Evolutionary conservation across 1,140 invertebrate genomes (phyloP), one percentile per base, ranked within the genome.

Genomic region (Sycobia sp.): DNA sequence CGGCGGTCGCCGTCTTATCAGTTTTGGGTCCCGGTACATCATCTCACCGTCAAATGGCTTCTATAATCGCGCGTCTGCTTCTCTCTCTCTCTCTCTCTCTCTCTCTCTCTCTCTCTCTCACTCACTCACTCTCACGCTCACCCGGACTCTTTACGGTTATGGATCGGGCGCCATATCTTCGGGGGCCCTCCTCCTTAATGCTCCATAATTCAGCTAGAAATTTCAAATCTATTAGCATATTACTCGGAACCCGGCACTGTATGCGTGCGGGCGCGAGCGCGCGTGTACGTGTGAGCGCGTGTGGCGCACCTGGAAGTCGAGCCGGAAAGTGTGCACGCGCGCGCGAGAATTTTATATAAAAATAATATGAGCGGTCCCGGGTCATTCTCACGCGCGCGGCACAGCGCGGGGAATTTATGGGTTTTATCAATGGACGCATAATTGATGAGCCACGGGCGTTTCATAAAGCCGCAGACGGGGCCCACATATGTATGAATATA

Each of bases 191-290:
- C n/a, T n/a, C 14, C 39, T 61, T 50, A 51, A 60, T 43, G 36
- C 51, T 60, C 59, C 50, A 47, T 62, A 54, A 62, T 54, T 62
- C 53, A 62, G 34, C 47, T 32, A 43, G 34, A 56, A 63, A 63
- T 57, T 57, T 57, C 61, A 50, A 50, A 57, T 41, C 36, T 32
- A 63, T 63, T 63, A 63, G 61, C 61, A 63, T 63, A 63, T 56
- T 63, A 62, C 46, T 51, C 1, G 54, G 61, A 63, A 62, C 16
- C 23, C 13, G 38, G 18, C 25, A 34, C 16, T 47, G 32, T 32
- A n/a, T 11, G 11, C 29, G 5, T 32, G 29, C 29, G 29, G n/a
- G n/a, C n/a, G n/a, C n/a, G n/a, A n/a, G n/a, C n/a, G n/a, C n/a
- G n/a, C n/a, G n/a, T n/a, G n/a, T n/a, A n/a, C n/a, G n/a, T n/a